Evolutionary conservation across 2,113 vertebrate genomes (phyloP), one percentile per base, ranked within the genome.

Genomic region (Onychostruthus taczanowskii): DNA sequence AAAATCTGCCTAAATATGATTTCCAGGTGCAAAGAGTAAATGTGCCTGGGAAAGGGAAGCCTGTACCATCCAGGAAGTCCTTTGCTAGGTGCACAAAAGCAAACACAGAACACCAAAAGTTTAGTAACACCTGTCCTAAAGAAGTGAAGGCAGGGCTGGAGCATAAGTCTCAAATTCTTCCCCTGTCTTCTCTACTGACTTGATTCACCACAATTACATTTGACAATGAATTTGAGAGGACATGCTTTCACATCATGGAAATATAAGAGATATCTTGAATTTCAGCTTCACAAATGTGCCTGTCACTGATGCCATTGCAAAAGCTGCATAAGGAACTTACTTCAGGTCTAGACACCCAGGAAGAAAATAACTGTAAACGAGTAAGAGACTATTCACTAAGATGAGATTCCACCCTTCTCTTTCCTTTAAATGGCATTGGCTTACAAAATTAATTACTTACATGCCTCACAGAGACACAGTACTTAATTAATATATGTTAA

Each of bases 401-500:
- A 49, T 37, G 46, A 95, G 87, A 95, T 90, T 59, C 21, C 50
- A 77, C 33, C 67, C 43, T 77, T 58, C 44, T 64, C 56, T 63
- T 59, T 80, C 67, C 70, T 80, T 85, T 69, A 72, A 73, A 83
- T 41, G 46, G 50, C 2, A 0, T 27, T 62, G 35, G 22, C n/a
- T 92, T 95, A 90, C 43, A 85, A 82, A 95, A 91, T 62, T 62
- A 87, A 79, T 89, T 90, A 75, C 77, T 84, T 67, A 61, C 20
- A 30, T 47, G 43, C 75, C 39, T 92, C 73, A 81, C 39, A 92
- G 79, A 88, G 79, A 90, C 0, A 1, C 73, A 91, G 63, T 72
- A 82, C 17, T 90, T 95, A 88, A 95, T 89, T 94, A 93, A 47
- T 77, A 88, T 93, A 90, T 93, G 47, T 49, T 74, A 74, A 90